A percentile compares a stretch with the other conserved stretches of the same genome.
These are phyloP conservation scores for Channa maculata DNA, from an alignment of 2,113 vertebrate species.

Conservation along the genomic window DNA sequence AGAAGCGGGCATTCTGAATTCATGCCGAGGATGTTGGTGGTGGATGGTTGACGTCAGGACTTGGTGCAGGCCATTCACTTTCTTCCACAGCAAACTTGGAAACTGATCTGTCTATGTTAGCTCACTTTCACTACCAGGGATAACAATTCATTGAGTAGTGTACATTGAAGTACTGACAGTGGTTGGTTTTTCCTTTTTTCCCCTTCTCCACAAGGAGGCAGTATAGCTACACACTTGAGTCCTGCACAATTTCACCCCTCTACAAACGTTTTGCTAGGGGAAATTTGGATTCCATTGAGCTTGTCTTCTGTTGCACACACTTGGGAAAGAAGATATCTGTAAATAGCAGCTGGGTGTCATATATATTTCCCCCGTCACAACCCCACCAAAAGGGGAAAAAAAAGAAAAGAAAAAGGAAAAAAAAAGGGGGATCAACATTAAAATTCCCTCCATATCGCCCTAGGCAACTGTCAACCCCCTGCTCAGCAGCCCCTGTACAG, in stretches of 20 bases:
- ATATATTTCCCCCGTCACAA: background rate
- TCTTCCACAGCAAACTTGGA: background rate
- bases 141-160: slow-evolving; percentile 8
- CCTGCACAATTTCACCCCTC: slow-evolving; percentile 3
- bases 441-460: slow-evolving; percentile 46
- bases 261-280: slow-evolving; percentile 20
- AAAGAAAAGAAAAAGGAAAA: background rate
- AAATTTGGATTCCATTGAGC: slow-evolving; percentile 67
- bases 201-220: slow-evolving; percentile 73
- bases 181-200: background rate
- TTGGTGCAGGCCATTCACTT: background rate
- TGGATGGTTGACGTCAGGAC: background rate
- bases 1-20: background rate
- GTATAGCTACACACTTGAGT: slow-evolving; percentile 49
- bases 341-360: slow-evolving; percentile 75
- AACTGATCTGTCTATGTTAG: background rate
- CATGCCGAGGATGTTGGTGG: background rate
- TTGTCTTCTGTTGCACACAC: slow-evolving; percentile 43
- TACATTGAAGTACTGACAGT: background rate
- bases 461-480: slow-evolving; percentile 78
- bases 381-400: slow-evolving; percentile 9
- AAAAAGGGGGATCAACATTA: slow-evolving; percentile 35
- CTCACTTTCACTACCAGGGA: slow-evolving; percentile 5
- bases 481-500: slow-evolving; percentile 56
- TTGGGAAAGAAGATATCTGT: slow-evolving; percentile 71